Evolutionary conservation across 2,113 vertebrate species (phyloP), one percentile per base, ranked within the genome.

Genomic region (Phocoena phocoena): DNA sequence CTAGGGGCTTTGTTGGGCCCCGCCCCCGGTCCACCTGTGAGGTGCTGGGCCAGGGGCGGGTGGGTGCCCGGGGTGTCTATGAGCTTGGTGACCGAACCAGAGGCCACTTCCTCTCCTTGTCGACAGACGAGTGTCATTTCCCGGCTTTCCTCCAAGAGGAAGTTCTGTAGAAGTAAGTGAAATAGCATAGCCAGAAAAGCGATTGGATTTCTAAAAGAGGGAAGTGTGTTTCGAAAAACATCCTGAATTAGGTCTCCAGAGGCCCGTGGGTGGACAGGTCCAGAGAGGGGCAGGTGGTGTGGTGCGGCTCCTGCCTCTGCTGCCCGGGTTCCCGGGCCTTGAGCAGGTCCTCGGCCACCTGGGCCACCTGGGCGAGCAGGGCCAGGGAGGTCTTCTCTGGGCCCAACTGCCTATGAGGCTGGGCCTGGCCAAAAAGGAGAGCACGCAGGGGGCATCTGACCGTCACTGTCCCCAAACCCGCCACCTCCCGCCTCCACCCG

Each of bases 401-500:
- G 28, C 55, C 55, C 44, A 0, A 2, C 1, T 1, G 11, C 60
- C 60, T 55, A 1, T 8, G 44, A 55, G 20, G 50, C 8, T 20
- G 38, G 70, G 47, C 25, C 28, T 50, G n/a, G 62, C 65, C 65
- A n/a, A 0, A n/a, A 0, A 3, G 58, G 6, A 38, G 41, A 47
- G 4, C 44, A 36, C 62, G 44, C 17, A 1, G 44, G 18, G 9
- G 31, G 33, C 6, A 1, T 79, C 28, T 65, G 60, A 80, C 38
- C 5, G 53, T 36, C 38, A 12, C 1, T 0, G 2, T 12, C 76
- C 50, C 50, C 18, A 33, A 50, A 33, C 31, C 26, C 14, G 36
- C 17, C 0, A 2, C 21, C 8, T 12, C 47, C 17, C 0, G 1
- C 20, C 8, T 15, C 44, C 0, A 1, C 18, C n/a, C 3, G 38